Evolutionary conservation across 2,888 invertebrate species (phyloP), one percentile per base, ranked within the genome.

Genomic region (Drepana falcataria): DNA sequence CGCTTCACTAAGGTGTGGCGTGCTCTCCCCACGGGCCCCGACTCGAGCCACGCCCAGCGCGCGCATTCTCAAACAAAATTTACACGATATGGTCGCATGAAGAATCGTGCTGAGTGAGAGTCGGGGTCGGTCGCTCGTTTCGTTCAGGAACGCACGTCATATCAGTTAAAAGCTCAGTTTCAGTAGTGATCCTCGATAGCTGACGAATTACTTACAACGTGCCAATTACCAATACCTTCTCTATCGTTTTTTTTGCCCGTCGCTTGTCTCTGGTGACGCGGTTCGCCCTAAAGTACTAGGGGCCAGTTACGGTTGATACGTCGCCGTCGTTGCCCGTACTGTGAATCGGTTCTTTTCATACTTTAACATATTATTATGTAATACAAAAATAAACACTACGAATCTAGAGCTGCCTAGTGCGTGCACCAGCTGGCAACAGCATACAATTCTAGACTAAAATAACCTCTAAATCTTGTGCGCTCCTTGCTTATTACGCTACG

Each of bases 21-120:
- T 63, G 73, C 69, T 75, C 84, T 82, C 85, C 85, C 85, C 83
- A 78, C 83, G 77, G 81, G 82, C 85, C 82, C 68, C 82, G 73
- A 67, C 65, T 65, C 60, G 62, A 73, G 80, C 85, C 86, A 87
- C 87, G 87, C 87, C 87, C 87, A 85, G 81, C 79, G 82, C 77
- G 87, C 85, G 85, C 85, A 85, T 83, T 85, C 79, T 84, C 80
- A 75, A 82, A 85, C 82, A 82, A 81, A 82, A 83, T 84, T 79
- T 72, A 78, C 79, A 83, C 77, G 81, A 83, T 83, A 84, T 83
- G 79, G 79, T 78, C 79, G 82, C 78, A 77, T 71, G 75, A 75
- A 77, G 81, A 77, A 77, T 71, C 73, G 79, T 79, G 75, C 77
- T 71, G 78, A 74, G 70, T 71, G 72, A 75, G 73, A 37, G 51